phyloP scores from a whole-genome alignment of 2,113 vertebrate species.

The Colius striatus region DNA sequence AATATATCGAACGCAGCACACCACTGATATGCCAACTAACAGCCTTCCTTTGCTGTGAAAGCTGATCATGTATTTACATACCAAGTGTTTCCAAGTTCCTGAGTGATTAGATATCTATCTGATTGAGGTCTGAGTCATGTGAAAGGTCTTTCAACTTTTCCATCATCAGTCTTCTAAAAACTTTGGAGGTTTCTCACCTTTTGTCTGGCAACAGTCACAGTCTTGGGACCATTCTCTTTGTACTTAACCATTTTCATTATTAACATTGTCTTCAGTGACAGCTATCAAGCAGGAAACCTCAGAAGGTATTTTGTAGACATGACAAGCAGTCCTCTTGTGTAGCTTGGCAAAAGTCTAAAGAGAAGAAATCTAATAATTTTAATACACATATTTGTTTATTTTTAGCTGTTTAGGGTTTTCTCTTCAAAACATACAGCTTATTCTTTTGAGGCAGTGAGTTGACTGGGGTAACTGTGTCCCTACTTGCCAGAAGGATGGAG shows the following conservation, averaged over 20 bases:
- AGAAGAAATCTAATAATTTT: background rate
- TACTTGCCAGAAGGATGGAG: background rate
- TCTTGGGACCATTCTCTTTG: background rate
- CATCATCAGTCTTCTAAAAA: background rate
- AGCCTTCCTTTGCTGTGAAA: background rate
- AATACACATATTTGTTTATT: background rate
- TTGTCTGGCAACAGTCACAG: background rate
- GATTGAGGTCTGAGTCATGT: rapidly evolving
- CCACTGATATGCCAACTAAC: background rate
- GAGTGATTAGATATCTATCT: background rate
- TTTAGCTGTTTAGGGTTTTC: background rate
- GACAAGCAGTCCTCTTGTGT: background rate
- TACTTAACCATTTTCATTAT: background rate
- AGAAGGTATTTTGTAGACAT: background rate
- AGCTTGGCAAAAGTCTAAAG: background rate
- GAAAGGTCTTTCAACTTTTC: background rate
- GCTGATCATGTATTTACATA: background rate
- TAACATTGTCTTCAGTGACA: background rate
- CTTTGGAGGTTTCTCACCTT: background rate
- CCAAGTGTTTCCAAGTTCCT: background rate
- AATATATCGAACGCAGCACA: background rate
- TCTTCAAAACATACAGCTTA: background rate
- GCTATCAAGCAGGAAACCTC: background rate
- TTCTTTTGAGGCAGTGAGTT: background rate
- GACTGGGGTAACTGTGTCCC: background rate